Evolutionary conservation across 2,113 vertebrate species (phyloP).

Genomic region (Saguinus imperator): DNA sequence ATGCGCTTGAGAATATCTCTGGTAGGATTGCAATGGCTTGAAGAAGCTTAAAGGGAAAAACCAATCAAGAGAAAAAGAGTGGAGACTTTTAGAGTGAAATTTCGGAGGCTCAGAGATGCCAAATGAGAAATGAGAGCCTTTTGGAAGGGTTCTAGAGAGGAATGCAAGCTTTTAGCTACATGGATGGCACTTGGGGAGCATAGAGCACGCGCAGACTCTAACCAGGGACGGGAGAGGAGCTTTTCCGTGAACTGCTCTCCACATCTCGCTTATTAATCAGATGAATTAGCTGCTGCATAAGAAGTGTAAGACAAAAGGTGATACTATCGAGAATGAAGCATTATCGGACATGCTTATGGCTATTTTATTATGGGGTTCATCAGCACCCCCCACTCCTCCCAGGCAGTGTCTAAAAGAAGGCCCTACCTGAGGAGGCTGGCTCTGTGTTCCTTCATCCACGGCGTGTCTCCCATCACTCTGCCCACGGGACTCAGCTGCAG

Average conservation of each 20-base stretch:
- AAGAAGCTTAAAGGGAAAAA: slow-evolving; percentile 28
- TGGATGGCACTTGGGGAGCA: background rate
- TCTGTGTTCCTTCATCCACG: background rate
- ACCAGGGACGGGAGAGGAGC: background rate
- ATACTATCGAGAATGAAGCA: background rate
- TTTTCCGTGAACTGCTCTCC: background rate
- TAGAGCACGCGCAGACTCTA: no score
- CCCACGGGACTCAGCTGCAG: rapidly evolving
- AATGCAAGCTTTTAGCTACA: background rate
- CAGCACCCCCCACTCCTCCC: background rate
- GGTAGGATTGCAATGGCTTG: background rate
- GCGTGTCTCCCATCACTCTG: no score
- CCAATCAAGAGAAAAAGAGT: background rate
- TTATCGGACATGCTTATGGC: background rate
- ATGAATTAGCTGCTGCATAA: background rate
- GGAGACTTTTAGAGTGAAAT: background rate
- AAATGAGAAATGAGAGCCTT: background rate
- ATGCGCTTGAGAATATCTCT: background rate
- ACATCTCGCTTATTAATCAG: background rate
- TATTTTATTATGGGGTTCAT: background rate
- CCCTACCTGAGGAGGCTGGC: background rate
- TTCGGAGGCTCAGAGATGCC: background rate
- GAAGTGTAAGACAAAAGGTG: background rate
- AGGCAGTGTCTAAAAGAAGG: background rate
- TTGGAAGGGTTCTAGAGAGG: background rate